Conservation (phyloP, 2,797 vertebrate species). For the Gallinago nigripennis region DNA sequence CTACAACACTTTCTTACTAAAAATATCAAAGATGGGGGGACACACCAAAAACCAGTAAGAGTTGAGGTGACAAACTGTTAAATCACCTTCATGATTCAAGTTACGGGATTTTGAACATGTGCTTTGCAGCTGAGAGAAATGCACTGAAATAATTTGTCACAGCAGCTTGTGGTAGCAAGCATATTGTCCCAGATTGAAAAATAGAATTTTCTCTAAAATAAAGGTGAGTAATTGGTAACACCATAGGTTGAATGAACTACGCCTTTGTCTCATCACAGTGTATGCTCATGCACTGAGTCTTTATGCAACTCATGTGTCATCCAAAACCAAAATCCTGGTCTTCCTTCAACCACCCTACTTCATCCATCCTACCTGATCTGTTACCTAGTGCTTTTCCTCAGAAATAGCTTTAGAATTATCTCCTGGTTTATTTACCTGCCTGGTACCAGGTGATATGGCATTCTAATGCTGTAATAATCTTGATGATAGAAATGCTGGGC, state of each 20-base stretch:
- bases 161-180: constrained; percentile 1
- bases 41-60: neutral
- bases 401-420: constrained; percentile 23
- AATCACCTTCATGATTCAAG: neutral
- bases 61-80: constrained; percentile 10
- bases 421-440: neutral
- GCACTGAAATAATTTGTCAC: neutral
- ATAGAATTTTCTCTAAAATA: neutral
- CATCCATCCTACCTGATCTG: constrained; percentile 21
- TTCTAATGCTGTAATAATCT: neutral
- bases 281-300: constrained; percentile 8
- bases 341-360: constrained; percentile 55
- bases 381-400: constrained; percentile 15
- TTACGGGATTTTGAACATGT: neutral
- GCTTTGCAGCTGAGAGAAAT: neutral
- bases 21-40: neutral
- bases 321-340: constrained; percentile 66
- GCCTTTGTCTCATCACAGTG: neutral
- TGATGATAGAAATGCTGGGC: neutral
- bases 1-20: neutral
- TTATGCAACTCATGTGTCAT: constrained; percentile 58
- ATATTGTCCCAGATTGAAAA: neutral
- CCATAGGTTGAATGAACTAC: neutral
- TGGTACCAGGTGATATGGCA: neutral
- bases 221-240: neutral